Percentiles rank a stretch among this genome's conserved stretches.
These are phyloP conservation scores for Alviniconcha strummeri DNA, from an alignment of 2,888 invertebrate genomes.

Conservation along the genomic window DNA sequence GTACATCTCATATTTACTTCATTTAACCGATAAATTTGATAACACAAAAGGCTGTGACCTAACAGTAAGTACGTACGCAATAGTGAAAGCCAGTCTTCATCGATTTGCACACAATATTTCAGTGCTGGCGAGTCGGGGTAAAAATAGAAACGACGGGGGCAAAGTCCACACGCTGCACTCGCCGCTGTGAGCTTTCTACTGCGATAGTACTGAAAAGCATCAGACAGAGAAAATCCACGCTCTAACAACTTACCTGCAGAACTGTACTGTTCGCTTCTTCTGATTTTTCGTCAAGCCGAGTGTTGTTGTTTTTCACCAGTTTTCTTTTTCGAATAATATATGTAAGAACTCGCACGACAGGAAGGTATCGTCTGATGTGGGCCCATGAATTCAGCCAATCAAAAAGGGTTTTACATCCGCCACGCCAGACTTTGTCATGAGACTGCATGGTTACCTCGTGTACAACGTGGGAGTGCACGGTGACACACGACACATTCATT, in stretches of 20 bases:
- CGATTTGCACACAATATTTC: no score
- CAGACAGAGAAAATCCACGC: background rate
- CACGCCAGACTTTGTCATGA: background rate
- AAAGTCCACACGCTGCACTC: conserved; percentile 6
- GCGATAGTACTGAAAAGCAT: background rate
- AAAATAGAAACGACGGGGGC: conserved; percentile 22
- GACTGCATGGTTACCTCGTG: conserved; percentile 8
- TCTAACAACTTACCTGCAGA: conserved; percentile 4
- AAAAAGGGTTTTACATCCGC: conserved; percentile 6
- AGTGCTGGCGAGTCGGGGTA: background rate
- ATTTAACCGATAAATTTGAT: no score
- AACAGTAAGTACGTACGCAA: no score
- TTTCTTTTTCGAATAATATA: conserved; percentile 12
- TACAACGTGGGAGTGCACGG: conserved; percentile 6
- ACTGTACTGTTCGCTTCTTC: background rate
- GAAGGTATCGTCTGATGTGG: conserved; percentile 24
- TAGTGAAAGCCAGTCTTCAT: no score
- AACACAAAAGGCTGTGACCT: no score
- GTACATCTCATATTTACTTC: no score
- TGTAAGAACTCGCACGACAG: conserved; percentile 17
- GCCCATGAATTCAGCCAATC: conserved; percentile 18
- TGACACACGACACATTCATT: no score
- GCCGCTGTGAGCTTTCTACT: background rate
- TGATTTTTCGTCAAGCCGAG: background rate
- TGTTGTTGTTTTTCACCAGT: background rate